phyloP scores from a whole-genome alignment of 2,797 vertebrate genomes.

The Pseudochaenichthys georgianus region DNA sequence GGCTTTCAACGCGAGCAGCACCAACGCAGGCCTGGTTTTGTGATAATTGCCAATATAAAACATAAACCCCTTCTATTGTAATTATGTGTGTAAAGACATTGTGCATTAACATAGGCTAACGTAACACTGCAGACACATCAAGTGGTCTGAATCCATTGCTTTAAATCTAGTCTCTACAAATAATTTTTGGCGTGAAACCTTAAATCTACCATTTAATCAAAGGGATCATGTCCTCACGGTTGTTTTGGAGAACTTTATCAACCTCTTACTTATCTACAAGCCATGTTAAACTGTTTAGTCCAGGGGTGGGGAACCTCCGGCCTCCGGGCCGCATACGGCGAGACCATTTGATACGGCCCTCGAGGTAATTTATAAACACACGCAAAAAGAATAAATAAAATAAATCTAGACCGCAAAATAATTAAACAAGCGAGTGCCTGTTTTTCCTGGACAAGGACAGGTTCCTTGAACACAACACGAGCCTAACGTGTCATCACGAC shows the following conservation, averaged over 20 bases:
- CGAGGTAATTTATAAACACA: too few relatives aligned
- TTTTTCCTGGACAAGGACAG: too few relatives aligned
- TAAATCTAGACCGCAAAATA: too few relatives aligned
- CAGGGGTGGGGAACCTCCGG: too few relatives aligned
- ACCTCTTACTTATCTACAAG: neutral
- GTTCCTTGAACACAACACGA: too few relatives aligned
- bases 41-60: constrained; percentile 40
- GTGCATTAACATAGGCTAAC: constrained; percentile 4
- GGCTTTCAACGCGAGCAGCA: constrained; percentile 42
- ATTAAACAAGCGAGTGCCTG: too few relatives aligned
- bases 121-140: neutral
- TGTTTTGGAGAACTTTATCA: neutral
- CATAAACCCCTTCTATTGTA: constrained; percentile 36
- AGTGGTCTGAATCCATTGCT: constrained; percentile 8
- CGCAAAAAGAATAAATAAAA: too few relatives aligned
- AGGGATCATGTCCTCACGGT: neutral
- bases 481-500: too few relatives aligned
- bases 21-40: constrained; percentile 41
- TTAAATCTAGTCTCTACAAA: constrained; percentile 7
- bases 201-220: constrained; percentile 11
- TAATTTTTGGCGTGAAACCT: constrained; percentile 11
- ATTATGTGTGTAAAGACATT: constrained; percentile 31
- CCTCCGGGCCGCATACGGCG: too few relatives aligned
- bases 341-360: too few relatives aligned
- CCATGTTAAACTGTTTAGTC: neutral